Evolutionary conservation across 35 echinoderm and acorn worm species (phyloP), one percentile per base, ranked within the genome.

Genomic region (Eucidaris tribuloides): DNA sequence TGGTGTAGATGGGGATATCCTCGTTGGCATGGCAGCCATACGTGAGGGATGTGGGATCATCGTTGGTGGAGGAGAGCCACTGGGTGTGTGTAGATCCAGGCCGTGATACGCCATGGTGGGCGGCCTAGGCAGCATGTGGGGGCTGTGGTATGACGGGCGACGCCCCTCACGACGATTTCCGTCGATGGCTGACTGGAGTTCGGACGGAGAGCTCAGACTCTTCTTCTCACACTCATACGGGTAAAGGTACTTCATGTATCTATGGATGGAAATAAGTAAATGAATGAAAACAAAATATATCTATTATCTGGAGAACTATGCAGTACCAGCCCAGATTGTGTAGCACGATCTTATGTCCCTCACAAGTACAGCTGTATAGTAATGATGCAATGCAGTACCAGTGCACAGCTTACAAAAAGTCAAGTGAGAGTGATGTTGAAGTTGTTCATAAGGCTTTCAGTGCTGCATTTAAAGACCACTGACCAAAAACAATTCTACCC

Each of bases 161-260:
- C 95, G 90, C 28, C 95, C 95, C 46, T 98, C 95, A 13, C 95
- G 82, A 14, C 95, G 82, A 65, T 98, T 98, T 0, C 91, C 91
- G 80, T 98, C 95, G 29, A 98, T 98, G 14, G 95, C 95, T 2
- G 90, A 82, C 68, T 98, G 95, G 9, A 98, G 78, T 33, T 98
- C 95, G 0, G 86, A 57, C 3, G 95, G 95, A 0, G 95, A 88
- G 36, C 95, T 98, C 13, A 98, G 50, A 29, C 61, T 52, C 56
- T 89, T 88, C 55, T 85, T 98, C 27, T 92, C 95, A 84, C 95
- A 98, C 57, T 98, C 95, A 25, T 89, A 98, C 45, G 95, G 95
- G 40, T 98, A 98, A 0, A 93, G 83, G 57, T 93, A 93, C 56
- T 98, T 98, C 95, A 98, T 98, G 59, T 98, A 98, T 57, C 95